Base-by-base conservation (phyloP, 2,113 vertebrate species). In the Fregata magnificens region DNA sequence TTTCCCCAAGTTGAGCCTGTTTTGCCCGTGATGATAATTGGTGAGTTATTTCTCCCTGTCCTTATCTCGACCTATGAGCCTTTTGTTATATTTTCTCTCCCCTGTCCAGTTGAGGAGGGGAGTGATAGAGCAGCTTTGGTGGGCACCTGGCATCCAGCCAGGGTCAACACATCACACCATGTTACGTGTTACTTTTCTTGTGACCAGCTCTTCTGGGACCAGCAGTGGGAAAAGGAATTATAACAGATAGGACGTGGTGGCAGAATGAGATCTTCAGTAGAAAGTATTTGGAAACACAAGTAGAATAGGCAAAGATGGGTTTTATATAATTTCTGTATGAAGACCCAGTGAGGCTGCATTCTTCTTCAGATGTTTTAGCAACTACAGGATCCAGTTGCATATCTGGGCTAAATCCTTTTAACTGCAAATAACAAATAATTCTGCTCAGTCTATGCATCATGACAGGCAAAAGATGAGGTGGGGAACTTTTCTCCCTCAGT, bases 61-160 rank as follows among this genome's bases (percentile, higher is more conserved):
- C 21, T 22, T 24, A 59, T 24, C 56, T 59, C 1, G 13, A 34
- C 55, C 55, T 19, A 58, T 6, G 32, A 58, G 55, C 16, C 26
- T 53, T 52, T 53, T 28, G 26, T 53, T 53, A 16, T 53, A 29
- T 53, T 53, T 53, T 28, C 28, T 53, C 26, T 53, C 9, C 4
- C 21, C 34, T 59, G 56, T 15, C 21, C 34, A 59, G 34, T 21
- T 22, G 34, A 25, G 58, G n/a, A 59, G n/a, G 7, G 25, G 16
- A 40, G 16, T 16, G 12, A 44, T 12, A 28, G 31, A 71, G 16
- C 0, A 0, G 5, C 24, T n/a, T n/a, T 61, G 17, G 17, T 49
- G 12, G 26, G 16, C 7, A 44, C 2, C 24, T 42, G 53, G 9
- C 9, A 5, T 44, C 9, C 42, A 67, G 47, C 5, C 16, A 78